Conservation (phyloP, 2,113 vertebrate species). For the Gasterosteus nipponicus region DNA sequence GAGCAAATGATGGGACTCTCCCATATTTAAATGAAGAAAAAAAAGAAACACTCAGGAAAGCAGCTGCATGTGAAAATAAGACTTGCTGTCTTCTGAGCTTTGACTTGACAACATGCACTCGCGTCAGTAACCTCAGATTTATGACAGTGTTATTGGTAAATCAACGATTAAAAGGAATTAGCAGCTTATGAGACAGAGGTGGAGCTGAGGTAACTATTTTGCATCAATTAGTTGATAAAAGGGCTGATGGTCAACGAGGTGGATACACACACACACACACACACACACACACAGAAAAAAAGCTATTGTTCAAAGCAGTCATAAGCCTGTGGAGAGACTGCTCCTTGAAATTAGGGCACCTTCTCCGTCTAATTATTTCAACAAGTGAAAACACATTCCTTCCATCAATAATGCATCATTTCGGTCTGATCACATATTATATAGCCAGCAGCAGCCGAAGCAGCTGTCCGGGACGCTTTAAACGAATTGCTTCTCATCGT, state of each 20-base stretch:
- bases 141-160: slow-evolving; percentile 33
- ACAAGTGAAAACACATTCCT: slow-evolving; percentile 32
- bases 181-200: slow-evolving; percentile 41
- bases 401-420: slow-evolving; percentile 15
- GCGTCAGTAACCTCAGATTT: slow-evolving; percentile 51
- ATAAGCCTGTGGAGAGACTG: slow-evolving; percentile 22
- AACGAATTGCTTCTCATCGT: slow-evolving; percentile 13
- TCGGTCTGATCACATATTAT: neutral
- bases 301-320: slow-evolving; percentile 43
- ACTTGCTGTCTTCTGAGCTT: slow-evolving; percentile 1
- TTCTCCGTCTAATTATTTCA: slow-evolving; percentile 29
- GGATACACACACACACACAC: slow-evolving; percentile 19
- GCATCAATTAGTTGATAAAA: slow-evolving; percentile 53
- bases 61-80: neutral
- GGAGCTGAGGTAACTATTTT: slow-evolving; percentile 50
- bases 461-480: slow-evolving; percentile 30
- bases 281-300: slow-evolving; percentile 5
- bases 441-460: neutral
- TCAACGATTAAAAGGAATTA: slow-evolving; percentile 40
- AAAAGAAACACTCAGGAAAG: slow-evolving; percentile 11
- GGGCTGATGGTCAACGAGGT: slow-evolving; percentile 52
- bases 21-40: slow-evolving; percentile 24
- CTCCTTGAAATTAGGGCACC: slow-evolving; percentile 45
- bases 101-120: slow-evolving; percentile 42
- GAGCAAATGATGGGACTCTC: slow-evolving; percentile 54